Base-by-base conservation (phyloP, 2,113 vertebrate species). In the Megalops atlanticus region DNA sequence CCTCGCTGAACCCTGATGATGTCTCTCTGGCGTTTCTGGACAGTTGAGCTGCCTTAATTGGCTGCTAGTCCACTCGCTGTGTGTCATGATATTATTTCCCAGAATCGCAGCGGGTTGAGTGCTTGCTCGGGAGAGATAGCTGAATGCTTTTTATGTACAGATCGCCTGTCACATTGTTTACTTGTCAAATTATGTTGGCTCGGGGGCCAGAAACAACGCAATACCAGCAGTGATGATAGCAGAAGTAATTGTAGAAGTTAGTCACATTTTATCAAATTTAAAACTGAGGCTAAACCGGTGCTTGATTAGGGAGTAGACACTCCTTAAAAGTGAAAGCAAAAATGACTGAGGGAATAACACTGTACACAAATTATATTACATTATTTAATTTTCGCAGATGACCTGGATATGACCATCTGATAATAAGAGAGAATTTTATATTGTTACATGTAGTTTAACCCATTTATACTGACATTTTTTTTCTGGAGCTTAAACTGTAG, bases 1-100 rank as follows among this genome's bases (percentile, higher is more conserved):
- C 80, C 79, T 84, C 52, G 0, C 31, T 89, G 87, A 89, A 85
- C 86, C 27, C 24, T 81, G 58, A 68, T 40, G 77, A 27, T 70
- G 4, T 85, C 74, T 84, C 58, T 86, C 85, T 80, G 0, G 40
- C 85, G 69, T 88, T 87, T 85, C 85, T 89, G 85, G 69, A 84
- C 84, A 81, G 86, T 76, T 83, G 74, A 40, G 77, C 83, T 68
- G 81, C 79, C 27, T 81, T 72, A 76, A 77, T 83, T 80, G 77
- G 45, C 83, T 72, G 75, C 77, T 18, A 24, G 58, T 80, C 76
- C 68, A 31, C 70, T 14, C 21, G 36, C 68, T 41, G 40, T 77
- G 72, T 72, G 81, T 83, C 47, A 36, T 49, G 72, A 49, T 84
- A 77, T 79, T 12, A 80, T 78, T 41, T 36, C 12, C 33, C 43